These are phyloP conservation scores for Grapholita molesta DNA, from an alignment of 1,140 invertebrate genomes.

Conservation along the genomic window DNA sequence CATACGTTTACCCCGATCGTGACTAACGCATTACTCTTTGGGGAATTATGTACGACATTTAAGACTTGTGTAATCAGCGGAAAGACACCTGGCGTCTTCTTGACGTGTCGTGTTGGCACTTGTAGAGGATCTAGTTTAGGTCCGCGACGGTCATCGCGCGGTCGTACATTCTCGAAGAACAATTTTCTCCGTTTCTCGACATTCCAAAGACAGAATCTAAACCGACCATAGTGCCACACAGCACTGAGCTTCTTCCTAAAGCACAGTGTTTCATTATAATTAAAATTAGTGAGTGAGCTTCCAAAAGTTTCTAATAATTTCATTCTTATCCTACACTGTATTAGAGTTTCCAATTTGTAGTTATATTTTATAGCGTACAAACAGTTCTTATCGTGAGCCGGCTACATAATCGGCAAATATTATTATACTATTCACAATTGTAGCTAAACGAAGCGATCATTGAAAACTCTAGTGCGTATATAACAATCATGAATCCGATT, in stretches of 20 bases:
- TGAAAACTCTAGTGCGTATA: conserved; percentile 14
- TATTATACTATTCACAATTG: conserved; percentile 12
- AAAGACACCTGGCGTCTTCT: background rate
- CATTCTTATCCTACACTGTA: conserved; percentile 11
- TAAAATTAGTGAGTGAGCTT: conserved; percentile 11
- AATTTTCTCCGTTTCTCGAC: conserved; percentile 14
- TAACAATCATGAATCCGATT: background rate
- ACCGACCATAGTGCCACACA: conserved; percentile 16
- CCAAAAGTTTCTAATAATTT: conserved; percentile 3
- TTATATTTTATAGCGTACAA: conserved; percentile 5
- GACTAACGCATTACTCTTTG: background rate
- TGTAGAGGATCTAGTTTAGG: conserved; percentile 4
- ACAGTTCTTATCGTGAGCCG: background rate
- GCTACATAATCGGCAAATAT: background rate
- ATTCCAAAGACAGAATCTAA: conserved; percentile 15
- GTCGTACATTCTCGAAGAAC: background rate
- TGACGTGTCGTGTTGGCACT: conserved; percentile 12
- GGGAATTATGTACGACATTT: background rate
- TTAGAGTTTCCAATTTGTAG: conserved; percentile 15
- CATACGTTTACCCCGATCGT: background rate
- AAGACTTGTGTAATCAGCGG: background rate
- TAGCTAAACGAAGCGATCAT: conserved; percentile 15
- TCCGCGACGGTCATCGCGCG: conserved; percentile 8
- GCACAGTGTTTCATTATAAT: conserved; percentile 9
- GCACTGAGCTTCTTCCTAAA: conserved; percentile 16